These are phyloP conservation scores for Cryptophagus acutangulus DNA, from an alignment of 2,888 invertebrate genomes.

Conservation along the genomic window DNA sequence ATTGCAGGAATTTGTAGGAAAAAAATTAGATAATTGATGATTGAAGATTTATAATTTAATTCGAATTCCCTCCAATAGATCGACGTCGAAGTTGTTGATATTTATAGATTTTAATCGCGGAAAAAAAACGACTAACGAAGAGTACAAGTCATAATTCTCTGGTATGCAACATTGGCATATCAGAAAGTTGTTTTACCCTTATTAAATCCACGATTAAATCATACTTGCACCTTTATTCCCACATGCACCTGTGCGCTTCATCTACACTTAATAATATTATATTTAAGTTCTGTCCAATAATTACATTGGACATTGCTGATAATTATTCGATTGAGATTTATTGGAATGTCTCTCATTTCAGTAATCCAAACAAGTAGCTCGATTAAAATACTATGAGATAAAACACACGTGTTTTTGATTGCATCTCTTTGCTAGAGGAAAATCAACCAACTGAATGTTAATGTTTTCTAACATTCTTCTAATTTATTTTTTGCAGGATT, in stretches of 20 bases:
- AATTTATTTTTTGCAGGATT: too few species aligned
- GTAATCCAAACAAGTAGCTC: slow-evolving; percentile 21
- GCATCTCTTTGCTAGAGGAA: too few species aligned
- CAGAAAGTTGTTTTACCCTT: slow-evolving; percentile 26
- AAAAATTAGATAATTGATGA: slow-evolving; percentile 1
- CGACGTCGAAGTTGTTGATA: slow-evolving; percentile 11
- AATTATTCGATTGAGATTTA: slow-evolving; percentile 31
- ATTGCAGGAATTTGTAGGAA: too few species aligned
- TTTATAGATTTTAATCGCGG: slow-evolving; percentile 13
- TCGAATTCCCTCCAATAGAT: slow-evolving; percentile 6
- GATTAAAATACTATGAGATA: too few species aligned
- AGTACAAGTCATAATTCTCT: slow-evolving; percentile 17
- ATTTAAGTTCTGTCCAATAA: slow-evolving; percentile 26
- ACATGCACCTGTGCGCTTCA: slow-evolving; percentile 27
- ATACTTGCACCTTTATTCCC: slow-evolving; percentile 26
- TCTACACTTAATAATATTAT: slow-evolving; percentile 27
- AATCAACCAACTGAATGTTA: too few species aligned
- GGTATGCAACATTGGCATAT: slow-evolving; percentile 21
- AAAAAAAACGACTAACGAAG: slow-evolving; percentile 10
- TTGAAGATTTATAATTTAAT: slow-evolving; percentile 6
- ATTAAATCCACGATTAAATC: slow-evolving; percentile 24
- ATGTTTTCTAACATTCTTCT: too few species aligned
- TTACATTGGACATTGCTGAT: slow-evolving; percentile 26
- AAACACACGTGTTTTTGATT: too few species aligned
- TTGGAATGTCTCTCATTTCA: slow-evolving; percentile 33